These are phyloP conservation scores for Prochilodus magdalenae DNA, from an alignment of 2,113 vertebrate genomes.

Conservation along the genomic window DNA sequence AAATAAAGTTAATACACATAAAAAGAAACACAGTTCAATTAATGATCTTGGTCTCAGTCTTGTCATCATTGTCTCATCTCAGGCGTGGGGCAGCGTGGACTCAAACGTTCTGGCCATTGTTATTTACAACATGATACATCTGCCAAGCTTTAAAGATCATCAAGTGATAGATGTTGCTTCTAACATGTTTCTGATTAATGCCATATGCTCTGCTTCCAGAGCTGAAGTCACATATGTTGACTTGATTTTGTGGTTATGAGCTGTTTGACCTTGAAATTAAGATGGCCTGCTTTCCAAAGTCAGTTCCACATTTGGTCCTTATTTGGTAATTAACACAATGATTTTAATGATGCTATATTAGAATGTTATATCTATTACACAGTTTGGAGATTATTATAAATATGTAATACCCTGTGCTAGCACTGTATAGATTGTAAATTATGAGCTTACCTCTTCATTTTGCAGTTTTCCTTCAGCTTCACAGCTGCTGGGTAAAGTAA, in stretches of 20 bases:
- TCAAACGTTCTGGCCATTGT: no score
- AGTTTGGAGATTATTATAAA: not conserved
- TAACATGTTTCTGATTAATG: not conserved
- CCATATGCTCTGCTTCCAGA: constrained; percentile 9
- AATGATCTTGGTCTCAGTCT: no score
- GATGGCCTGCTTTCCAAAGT: constrained; percentile 1
- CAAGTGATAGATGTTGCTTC: no score
- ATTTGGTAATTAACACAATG: no score
- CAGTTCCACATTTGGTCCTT: no score
- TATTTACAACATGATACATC: not conserved
- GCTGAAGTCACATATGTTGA: not conserved
- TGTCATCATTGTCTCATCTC: no score
- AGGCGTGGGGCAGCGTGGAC: no score
- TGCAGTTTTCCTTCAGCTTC: not conserved
- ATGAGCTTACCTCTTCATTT: not conserved
- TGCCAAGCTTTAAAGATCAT: not conserved
- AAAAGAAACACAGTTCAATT: no score
- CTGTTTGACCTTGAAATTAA: not conserved
- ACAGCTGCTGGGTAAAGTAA: not conserved
- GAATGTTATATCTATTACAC: not conserved
- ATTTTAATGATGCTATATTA: not conserved
- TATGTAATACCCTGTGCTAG: not conserved
- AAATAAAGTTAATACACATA: no score
- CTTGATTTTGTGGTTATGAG: constrained; percentile 3
- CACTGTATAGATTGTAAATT: not conserved